These are phyloP conservation scores for Callionymus lyra DNA, from an alignment of 2,113 vertebrate genomes.

Conservation along the genomic window DNA sequence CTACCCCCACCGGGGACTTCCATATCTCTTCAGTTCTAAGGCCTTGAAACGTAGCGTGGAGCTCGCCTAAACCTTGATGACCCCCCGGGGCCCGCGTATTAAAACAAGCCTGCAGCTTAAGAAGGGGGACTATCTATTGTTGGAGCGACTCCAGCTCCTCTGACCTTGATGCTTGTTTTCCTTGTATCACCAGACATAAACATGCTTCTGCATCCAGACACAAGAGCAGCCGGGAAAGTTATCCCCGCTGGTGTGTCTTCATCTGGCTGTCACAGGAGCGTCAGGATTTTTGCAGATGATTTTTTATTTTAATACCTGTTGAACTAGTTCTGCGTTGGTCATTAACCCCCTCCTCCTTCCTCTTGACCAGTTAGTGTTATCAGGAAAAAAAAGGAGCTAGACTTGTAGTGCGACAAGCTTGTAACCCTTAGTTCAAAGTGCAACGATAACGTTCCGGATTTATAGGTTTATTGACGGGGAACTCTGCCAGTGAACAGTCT, in stretches of 20 bases:
- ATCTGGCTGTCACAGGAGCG: no score
- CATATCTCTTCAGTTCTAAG: no score
- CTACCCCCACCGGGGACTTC: no score
- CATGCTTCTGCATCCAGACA: slow-evolving; percentile 40
- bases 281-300: no score
- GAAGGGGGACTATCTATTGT: slow-evolving; percentile 31
- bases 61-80: slow-evolving; percentile 22
- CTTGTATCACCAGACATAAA: slow-evolving; percentile 55
- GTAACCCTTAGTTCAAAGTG: slow-evolving; percentile 52
- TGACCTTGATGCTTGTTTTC: slow-evolving; percentile 64
- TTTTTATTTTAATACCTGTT: slow-evolving; percentile 31
- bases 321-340: slow-evolving; percentile 43
- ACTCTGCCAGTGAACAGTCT: slow-evolving; percentile 46
- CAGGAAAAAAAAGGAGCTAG: slow-evolving; percentile 29
- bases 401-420: slow-evolving; percentile 43
- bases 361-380: slow-evolving; percentile 49
- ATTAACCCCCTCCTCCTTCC: slow-evolving; percentile 32
- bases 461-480: slow-evolving; percentile 52
- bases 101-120: slow-evolving; percentile 26
- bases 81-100: slow-evolving; percentile 18
- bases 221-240: slow-evolving; percentile 36
- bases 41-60: slow-evolving; percentile 10
- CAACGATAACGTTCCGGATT: slow-evolving; percentile 48
- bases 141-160: slow-evolving; percentile 46
- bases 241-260: slow-evolving; percentile 16